Base-by-base conservation (phyloP, 2,888 invertebrate species). In the Synergus japonicus region DNA sequence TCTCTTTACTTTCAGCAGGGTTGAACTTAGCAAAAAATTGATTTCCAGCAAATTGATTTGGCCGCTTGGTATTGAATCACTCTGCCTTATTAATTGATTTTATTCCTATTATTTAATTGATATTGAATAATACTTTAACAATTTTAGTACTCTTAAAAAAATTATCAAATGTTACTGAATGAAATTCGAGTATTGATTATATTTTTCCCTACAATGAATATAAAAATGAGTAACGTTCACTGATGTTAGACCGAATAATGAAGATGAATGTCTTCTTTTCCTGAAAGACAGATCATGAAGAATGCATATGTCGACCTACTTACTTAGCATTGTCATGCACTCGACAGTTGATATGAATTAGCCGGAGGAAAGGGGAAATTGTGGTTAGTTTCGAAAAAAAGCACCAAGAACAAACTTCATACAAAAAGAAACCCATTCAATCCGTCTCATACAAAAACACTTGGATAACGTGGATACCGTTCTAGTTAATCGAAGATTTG, bases 231-330 rank as follows among this genome's bases (percentile, higher is more conserved):
- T 0, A 41, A 3, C n/a, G 2, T 43, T 43, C 2, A 9, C 3
- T 43, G 43, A 1, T 9, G 10, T 43, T 9, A n/a, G 10, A 65
- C n/a, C 65, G 0, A n/a, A 41, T 65, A 43, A n/a, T 65, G n/a
- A 41, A 65, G 65, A 43, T 41, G 18, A 65, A 41, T 43, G 15
- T 65, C 7, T 22, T 60, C 29, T 29, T 15, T 29, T 73, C 46
- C 15, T 54, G 29, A 69, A 81, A 77, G 81, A 84, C 76, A 82
- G 79, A 85, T 85, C 78, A 81, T 80, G 80, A 84, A 77, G 81
- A 84, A 85, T 85, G 79, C 63, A 80, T 78, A 37, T 15, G 54
- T 76, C 76, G 80, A 81, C 69, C 63, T 78, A 29, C 67, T 63
- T 49, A 79, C 43, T 77, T 79, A 43, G 60, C 43, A 60, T 76